These are phyloP conservation scores for Dolomedes plantarius DNA, from an alignment of 2,888 invertebrate species.

Conservation along the genomic window DNA sequence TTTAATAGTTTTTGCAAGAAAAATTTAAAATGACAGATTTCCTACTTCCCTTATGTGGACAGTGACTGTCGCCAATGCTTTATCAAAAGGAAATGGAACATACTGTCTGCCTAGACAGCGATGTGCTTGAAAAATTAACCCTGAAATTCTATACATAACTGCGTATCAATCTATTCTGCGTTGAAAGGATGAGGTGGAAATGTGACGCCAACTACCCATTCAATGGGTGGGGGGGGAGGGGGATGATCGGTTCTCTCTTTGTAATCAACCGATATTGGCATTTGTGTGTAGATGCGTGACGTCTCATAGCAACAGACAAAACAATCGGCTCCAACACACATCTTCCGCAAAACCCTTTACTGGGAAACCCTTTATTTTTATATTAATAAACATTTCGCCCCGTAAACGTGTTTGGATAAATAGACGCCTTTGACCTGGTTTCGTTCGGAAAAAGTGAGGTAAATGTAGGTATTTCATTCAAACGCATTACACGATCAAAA, in stretches of 20 bases:
- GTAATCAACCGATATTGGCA: constrained; percentile 54
- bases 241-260: constrained; percentile 21
- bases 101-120: too few relatives aligned
- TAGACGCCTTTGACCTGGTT: too few relatives aligned
- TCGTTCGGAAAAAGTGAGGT: too few relatives aligned
- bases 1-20: too few relatives aligned
- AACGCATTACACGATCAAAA: too few relatives aligned
- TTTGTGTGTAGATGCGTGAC: constrained; percentile 35
- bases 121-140: background rate
- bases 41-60: too few relatives aligned
- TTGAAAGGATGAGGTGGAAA: background rate
- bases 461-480: too few relatives aligned
- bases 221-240: background rate
- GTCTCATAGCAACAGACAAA: constrained; percentile 65
- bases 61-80: too few relatives aligned
- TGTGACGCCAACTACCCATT: background rate
- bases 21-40: too few relatives aligned
- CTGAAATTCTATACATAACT: background rate
- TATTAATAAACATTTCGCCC: background rate
- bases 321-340: constrained; percentile 49
- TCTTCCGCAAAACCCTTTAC: background rate
- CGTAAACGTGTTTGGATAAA: background rate
- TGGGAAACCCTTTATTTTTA: background rate
- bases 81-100: too few relatives aligned
- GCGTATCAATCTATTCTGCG: background rate